Percentiles rank a stretch among this genome's conserved stretches.
Conservation (phyloP, 2,797 vertebrate genomes). For the Acipenser oxyrinchus region DNA sequence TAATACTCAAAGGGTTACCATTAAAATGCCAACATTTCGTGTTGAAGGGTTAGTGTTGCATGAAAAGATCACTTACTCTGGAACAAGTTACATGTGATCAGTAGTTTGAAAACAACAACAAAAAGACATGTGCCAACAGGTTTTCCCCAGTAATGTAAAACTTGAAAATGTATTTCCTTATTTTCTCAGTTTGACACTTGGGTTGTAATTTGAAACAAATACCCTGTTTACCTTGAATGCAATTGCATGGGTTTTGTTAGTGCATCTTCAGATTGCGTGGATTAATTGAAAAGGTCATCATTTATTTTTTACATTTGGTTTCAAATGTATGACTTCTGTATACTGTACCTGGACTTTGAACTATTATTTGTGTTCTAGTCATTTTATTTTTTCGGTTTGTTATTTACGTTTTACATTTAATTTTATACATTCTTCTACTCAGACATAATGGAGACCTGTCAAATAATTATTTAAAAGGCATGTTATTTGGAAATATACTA, state of each 20-base stretch:
- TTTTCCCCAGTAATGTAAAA: conserved; percentile 13
- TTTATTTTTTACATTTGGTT: conserved; percentile 49
- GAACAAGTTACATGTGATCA: conserved; percentile 42
- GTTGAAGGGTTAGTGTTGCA: conserved; percentile 48
- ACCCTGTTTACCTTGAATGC: conserved; percentile 30
- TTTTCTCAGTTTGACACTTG: conserved; percentile 10
- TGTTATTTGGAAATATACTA: conserved; percentile 59
- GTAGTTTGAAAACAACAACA: conserved; percentile 44
- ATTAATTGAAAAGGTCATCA: conserved; percentile 31
- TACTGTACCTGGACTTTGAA: conserved; percentile 18
- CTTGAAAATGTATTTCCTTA: conserved; percentile 27
- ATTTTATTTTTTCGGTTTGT: conserved; percentile 12
- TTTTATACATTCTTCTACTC: conserved; percentile 19
- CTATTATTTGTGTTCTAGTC: conserved; percentile 9
- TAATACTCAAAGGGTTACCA: conserved; percentile 38
- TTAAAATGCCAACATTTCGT: conserved; percentile 35
- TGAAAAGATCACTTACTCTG: conserved; percentile 53
- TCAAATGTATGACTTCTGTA: conserved; percentile 26
- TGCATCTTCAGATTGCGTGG: conserved; percentile 50
- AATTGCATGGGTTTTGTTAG: conserved; percentile 59
- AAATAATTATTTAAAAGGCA: conserved; percentile 44
- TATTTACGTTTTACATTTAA: conserved; percentile 2
- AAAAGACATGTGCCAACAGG: conserved; percentile 28
- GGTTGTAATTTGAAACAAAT: conserved; percentile 16
- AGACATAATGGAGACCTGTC: conserved; percentile 28